Percentiles rank a stretch among this genome's conserved stretches.
These are phyloP conservation scores for Drosophila micromelanica DNA, from an alignment of 1,140 invertebrate genomes.

Conservation along the genomic window DNA sequence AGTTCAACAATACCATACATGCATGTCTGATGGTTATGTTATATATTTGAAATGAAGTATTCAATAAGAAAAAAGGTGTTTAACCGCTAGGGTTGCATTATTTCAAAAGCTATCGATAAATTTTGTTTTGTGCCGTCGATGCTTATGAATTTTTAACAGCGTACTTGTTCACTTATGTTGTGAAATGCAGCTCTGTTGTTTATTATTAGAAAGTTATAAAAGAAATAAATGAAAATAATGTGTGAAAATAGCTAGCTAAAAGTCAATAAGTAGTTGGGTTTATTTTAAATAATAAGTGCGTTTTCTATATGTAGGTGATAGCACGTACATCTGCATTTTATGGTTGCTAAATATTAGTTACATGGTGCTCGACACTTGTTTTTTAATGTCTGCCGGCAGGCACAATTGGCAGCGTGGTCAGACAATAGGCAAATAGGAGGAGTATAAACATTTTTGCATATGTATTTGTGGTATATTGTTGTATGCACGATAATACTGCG, in stretches of 20 bases:
- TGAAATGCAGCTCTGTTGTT: neutral
- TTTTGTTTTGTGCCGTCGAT: neutral
- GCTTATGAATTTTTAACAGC: neutral
- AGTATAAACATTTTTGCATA: neutral
- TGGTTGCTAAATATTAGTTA: constrained; percentile 4
- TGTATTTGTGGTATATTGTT: neutral
- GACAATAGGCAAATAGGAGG: neutral
- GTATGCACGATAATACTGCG: too few relatives aligned
- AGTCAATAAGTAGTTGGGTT: neutral
- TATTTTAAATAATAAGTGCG: too few relatives aligned
- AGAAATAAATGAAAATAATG: neutral
- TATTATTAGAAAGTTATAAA: too few relatives aligned
- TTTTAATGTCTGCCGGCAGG: neutral
- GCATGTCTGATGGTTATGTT: neutral
- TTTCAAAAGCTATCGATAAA: too few relatives aligned
- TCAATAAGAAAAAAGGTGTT: neutral
- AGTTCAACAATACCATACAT: neutral
- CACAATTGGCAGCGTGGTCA: neutral
- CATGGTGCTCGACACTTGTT: neutral
- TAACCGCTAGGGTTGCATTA: too few relatives aligned
- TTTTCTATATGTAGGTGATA: too few relatives aligned
- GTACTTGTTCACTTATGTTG: too few relatives aligned
- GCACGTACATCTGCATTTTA: too few relatives aligned
- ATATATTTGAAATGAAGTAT: neutral
- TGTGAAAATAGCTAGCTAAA: constrained; percentile 26